Conservation (phyloP, 1,140 invertebrate genomes). For the Hypothenemus hampei region DNA sequence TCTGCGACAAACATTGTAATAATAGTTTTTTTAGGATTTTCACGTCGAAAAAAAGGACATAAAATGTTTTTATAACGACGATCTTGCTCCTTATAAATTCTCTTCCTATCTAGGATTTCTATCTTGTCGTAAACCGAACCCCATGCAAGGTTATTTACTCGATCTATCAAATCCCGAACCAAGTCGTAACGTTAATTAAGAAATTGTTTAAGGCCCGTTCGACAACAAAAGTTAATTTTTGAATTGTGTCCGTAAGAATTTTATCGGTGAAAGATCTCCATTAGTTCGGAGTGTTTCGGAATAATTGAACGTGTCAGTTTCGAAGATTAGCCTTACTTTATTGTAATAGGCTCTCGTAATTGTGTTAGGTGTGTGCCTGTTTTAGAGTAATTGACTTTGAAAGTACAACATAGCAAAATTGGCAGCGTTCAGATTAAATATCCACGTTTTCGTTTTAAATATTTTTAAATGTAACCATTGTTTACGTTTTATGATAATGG, state of each 20-base stretch:
- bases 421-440: background rate
- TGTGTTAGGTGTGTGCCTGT: constrained; percentile 23
- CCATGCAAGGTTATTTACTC: constrained; percentile 16
- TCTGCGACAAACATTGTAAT: no score
- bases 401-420: constrained; percentile 3
- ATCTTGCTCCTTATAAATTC: constrained; percentile 13
- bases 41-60: no score
- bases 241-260: constrained; percentile 14
- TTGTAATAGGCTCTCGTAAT: constrained; percentile 22
- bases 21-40: no score
- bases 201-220: constrained; percentile 12
- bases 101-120: background rate
- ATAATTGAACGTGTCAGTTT: constrained; percentile 23
- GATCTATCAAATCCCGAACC: constrained; percentile 8
- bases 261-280: constrained; percentile 19
- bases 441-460: background rate
- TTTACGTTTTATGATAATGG: background rate
- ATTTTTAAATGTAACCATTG: background rate
- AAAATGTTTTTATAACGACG: background rate
- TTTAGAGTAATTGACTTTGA: constrained; percentile 21
- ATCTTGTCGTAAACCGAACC: constrained; percentile 15
- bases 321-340: constrained; percentile 22
- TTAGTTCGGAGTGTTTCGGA: constrained; percentile 16
- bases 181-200: constrained; percentile 18
- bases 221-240: constrained; percentile 18